Conservation (phyloP, 1,140 invertebrate genomes). For the Ceratitis capitata region DNA sequence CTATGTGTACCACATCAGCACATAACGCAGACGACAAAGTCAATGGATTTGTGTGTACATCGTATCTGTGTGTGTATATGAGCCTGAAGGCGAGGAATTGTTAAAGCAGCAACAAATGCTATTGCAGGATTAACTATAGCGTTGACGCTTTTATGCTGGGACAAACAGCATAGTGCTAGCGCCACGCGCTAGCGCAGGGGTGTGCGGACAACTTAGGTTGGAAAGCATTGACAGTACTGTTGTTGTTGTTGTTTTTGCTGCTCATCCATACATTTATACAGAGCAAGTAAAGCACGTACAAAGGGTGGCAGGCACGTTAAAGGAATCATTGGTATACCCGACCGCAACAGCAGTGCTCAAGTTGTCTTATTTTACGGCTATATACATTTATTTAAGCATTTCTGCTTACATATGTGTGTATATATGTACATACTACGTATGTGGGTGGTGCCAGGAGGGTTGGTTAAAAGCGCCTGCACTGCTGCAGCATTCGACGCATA, state of each 20-base stretch:
- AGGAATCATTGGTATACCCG: too few relatives aligned
- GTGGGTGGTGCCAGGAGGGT: neutral
- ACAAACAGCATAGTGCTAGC: neutral
- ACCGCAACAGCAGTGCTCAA: too few relatives aligned
- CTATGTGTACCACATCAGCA: neutral
- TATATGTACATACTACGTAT: neutral
- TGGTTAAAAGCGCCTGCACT: conserved; percentile 3
- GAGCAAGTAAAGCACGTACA: too few relatives aligned
- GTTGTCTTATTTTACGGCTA: too few relatives aligned
- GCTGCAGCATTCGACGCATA: neutral
- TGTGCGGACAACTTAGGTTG: neutral
- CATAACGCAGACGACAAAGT: neutral
- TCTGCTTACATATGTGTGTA: neutral
- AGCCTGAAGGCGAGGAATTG: neutral
- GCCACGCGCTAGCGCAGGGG: neutral
- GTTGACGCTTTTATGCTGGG: neutral
- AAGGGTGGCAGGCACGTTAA: too few relatives aligned
- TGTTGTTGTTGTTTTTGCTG: neutral
- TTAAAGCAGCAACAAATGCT: neutral
- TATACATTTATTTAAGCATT: too few relatives aligned
- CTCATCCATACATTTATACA: too few relatives aligned
- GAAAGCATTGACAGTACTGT: neutral
- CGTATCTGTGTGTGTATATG: too few relatives aligned
- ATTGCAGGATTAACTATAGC: neutral
- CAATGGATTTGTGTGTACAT: neutral